Evolutionary conservation across 2,797 vertebrate species (phyloP), one percentile per base, ranked within the genome.

Genomic region (Natrix natrix): DNA sequence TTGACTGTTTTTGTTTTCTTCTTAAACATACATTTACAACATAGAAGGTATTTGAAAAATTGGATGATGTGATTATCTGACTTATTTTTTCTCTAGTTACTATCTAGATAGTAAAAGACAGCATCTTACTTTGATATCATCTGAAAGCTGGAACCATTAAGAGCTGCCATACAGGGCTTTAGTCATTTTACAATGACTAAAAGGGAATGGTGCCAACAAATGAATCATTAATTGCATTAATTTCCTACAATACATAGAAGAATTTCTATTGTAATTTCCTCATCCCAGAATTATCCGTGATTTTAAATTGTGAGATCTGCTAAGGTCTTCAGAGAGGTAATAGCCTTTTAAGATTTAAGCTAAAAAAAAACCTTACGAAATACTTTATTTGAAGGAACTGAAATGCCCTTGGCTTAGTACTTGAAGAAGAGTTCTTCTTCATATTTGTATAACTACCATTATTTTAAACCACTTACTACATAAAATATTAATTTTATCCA

Each of bases 181-280:
- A 88, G 32, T 37, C 32, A 90, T 87, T 90, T 74, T 66, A 74
- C 61, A 88, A 52, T 87, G 93, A 91, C 28, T 94, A 87, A 92
- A 16, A 86, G 54, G 16, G 60, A 89, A n/a, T 8, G 11, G 28
- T 89, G 60, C 90, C 60, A 11, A 0, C 0, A 0, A 5, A 2
- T 48, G 57, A 74, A n/a, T 66, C 20, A 1, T 28, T 57, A 57
- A 57, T 88, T 86, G 12, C 57, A 55, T 26, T 6, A 83, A 0
- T 14, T 89, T 48, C 90, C 87, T 60, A 74, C 92, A 52, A 93
- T 59, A 55, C 83, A 91, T 37, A 57, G 26, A 1, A 0, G 16
- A 74, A 17, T 59, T 89, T 92, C n/a, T 88, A 66, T 63, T 55
- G 78, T 55, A 69, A 54, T 37, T 54, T 14, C 56, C 14, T 59